Conservation (phyloP, 1,140 invertebrate species). For the Hyles euphorbiae region DNA sequence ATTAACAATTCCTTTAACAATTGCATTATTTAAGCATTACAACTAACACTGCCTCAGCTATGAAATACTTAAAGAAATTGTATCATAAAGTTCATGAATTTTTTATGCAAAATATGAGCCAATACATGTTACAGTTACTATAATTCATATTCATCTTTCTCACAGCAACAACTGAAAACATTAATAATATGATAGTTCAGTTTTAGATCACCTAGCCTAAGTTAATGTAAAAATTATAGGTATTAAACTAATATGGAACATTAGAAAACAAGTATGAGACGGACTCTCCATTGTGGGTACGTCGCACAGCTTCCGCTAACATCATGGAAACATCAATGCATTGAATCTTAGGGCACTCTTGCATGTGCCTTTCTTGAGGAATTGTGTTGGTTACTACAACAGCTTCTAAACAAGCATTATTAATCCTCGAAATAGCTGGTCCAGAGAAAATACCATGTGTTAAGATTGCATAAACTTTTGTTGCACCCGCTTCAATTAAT, state of each 20-base stretch:
- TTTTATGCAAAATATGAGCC: too few relatives aligned
- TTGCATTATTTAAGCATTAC: too few relatives aligned
- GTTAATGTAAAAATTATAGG: constrained; percentile 29
- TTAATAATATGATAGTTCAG: constrained; percentile 8
- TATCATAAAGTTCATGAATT: too few relatives aligned
- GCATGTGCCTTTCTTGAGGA: constrained; percentile 98
- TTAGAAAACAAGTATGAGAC: constrained; percentile 97
- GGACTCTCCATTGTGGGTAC: constrained; percentile 98
- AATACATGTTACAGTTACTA: too few relatives aligned
- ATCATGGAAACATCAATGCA: constrained; percentile 99
- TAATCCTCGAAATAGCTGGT: constrained; percentile 96
- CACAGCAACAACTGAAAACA: constrained; percentile 22
- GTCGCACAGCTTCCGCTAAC: constrained; percentile 96
- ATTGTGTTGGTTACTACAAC: constrained; percentile 99
- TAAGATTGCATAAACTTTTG: constrained; percentile 96
- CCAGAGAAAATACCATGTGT: constrained; percentile 99
- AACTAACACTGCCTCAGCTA: too few relatives aligned
- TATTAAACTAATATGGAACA: constrained; percentile 86
- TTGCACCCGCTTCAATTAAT: constrained; percentile 96
- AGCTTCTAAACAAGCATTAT: constrained; percentile 97
- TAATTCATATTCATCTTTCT: background rate
- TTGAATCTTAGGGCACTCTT: constrained; percentile 95
- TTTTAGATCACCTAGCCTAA: constrained; percentile 19
- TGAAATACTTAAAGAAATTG: too few relatives aligned
- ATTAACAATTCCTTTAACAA: too few relatives aligned